Conservation (phyloP, 2,113 vertebrate genomes). For the Empidonax traillii region DNA sequence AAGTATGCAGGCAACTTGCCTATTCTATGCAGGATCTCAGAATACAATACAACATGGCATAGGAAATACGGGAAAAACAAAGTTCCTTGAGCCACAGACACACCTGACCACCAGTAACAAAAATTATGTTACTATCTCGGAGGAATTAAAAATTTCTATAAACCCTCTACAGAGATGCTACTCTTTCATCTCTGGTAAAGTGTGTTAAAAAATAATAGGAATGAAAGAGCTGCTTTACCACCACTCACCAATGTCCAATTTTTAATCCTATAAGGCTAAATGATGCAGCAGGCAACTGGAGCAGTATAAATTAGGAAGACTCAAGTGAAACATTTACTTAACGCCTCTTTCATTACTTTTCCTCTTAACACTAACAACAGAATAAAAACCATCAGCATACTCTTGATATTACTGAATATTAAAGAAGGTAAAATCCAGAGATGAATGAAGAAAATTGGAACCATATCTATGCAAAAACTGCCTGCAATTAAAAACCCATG, state of each 20-base stretch:
- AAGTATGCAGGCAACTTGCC: neutral
- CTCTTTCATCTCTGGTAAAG: neutral
- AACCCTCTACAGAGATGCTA: neutral
- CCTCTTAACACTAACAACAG: neutral
- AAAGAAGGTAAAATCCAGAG: neutral
- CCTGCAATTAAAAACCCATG: neutral
- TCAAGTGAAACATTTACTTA: neutral
- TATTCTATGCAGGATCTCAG: neutral
- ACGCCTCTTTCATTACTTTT: neutral
- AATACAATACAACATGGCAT: neutral
- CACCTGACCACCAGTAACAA: neutral
- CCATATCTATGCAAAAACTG: slow-evolving; percentile 13
- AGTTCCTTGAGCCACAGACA: neutral
- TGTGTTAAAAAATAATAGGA: neutral
- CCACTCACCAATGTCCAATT: neutral
- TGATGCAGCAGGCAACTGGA: neutral
- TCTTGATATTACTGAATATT: neutral
- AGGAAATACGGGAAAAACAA: slow-evolving; percentile 1
- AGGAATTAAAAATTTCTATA: neutral
- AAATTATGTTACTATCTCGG: neutral
- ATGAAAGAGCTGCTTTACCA: neutral
- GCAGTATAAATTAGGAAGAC: neutral
- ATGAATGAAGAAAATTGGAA: neutral
- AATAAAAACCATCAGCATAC: neutral
- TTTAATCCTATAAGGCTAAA: neutral